phyloP scores from a whole-genome alignment of 2,113 vertebrate genomes.

The Prionailurus viverrinus region DNA sequence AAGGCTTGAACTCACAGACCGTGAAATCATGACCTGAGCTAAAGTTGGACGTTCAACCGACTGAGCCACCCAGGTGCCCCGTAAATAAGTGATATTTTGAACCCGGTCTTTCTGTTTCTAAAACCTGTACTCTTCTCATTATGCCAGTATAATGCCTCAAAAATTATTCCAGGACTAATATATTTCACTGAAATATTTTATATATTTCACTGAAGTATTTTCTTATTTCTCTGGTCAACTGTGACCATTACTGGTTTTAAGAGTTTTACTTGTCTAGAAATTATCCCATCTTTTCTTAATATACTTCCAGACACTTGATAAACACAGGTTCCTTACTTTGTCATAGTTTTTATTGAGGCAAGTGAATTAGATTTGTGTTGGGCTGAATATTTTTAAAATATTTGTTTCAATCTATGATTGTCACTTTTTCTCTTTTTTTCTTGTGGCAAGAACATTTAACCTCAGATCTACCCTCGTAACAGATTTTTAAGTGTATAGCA shows the following conservation, averaged over 20 bases:
- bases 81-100: not conserved
- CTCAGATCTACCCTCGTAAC: not conserved
- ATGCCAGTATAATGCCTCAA: not conserved
- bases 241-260: not conserved
- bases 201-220: not conserved
- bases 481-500: not conserved
- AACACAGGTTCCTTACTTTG: not conserved
- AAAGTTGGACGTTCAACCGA: too few species aligned
- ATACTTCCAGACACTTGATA: not conserved
- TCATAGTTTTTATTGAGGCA: not conserved
- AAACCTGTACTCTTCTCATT: not conserved
- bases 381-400: slow-evolving; percentile 27
- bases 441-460: not conserved
- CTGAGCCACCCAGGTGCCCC: too few species aligned
- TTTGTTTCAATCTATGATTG: not conserved
- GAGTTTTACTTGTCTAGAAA: not conserved
- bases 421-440: not conserved
- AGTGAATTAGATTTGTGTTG: not conserved
- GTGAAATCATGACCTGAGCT: too few species aligned
- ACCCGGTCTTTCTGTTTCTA: not conserved
- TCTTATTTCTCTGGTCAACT: not conserved
- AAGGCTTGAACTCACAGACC: too few species aligned
- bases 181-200: not conserved
- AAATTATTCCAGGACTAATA: not conserved
- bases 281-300: not conserved